Conservation (phyloP, 2,888 invertebrate species). For the Hyposoter dolosus region DNA sequence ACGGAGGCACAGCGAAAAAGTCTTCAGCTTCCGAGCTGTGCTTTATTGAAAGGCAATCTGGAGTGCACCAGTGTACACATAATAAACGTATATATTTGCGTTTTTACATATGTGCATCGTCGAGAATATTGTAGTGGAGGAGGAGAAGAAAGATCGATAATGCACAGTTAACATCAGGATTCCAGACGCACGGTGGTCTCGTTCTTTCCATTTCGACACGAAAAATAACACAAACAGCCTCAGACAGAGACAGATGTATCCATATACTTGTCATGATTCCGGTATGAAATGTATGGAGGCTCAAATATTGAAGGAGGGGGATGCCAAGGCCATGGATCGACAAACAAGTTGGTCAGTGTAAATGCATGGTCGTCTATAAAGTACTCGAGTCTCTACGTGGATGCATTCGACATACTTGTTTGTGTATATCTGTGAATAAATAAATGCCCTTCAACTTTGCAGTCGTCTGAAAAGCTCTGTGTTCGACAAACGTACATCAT, state of each 20-base stretch:
- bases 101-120: conserved; percentile 25
- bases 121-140: conserved; percentile 23
- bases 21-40: neutral
- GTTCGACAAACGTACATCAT: neutral
- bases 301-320: conserved; percentile 48
- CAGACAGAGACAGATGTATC: neutral
- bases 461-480: conserved; percentile 12
- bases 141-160: conserved; percentile 42
- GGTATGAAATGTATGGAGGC: conserved; percentile 31
- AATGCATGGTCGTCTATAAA: conserved; percentile 47
- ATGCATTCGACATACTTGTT: neutral
- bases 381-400: conserved; percentile 4
- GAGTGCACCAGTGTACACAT: neutral
- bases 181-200: conserved; percentile 57
- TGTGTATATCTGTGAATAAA: conserved; percentile 7
- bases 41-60: neutral
- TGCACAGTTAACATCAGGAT: conserved; percentile 42
- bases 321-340: conserved; percentile 57
- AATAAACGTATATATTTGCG: neutral
- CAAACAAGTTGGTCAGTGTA: conserved; percentile 55
- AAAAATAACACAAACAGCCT: conserved; percentile 34
- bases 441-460: conserved; percentile 1
- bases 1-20: conserved; percentile 13
- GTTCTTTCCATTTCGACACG: conserved; percentile 43
- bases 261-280: conserved; percentile 48